These are phyloP conservation scores for Synanthedon vespiformis DNA, from an alignment of 2,888 invertebrate species.

Conservation along the genomic window DNA sequence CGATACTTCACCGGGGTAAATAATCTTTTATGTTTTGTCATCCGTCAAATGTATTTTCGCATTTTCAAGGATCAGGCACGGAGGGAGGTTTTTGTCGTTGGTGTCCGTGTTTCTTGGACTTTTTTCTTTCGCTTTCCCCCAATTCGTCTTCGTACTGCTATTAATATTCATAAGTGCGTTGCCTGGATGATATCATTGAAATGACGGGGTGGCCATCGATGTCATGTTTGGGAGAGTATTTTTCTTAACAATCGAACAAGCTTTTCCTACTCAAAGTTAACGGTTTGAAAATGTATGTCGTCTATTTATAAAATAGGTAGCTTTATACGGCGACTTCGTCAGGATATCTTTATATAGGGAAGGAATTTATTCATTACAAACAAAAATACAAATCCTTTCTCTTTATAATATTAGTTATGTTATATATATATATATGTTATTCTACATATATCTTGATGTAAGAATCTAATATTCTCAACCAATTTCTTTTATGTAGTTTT, in stretches of 20 bases:
- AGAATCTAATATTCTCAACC: too few relatives aligned
- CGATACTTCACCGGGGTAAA: conserved; percentile 19
- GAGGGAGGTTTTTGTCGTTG: conserved; percentile 45
- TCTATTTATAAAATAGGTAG: too few relatives aligned
- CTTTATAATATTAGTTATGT: too few relatives aligned
- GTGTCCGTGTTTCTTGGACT: conserved; percentile 33
- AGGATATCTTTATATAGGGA: too few relatives aligned
- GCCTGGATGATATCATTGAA: conserved; percentile 35
- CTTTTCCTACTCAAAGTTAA: too few relatives aligned
- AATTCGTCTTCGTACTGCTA: conserved; percentile 33
- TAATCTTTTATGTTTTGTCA: conserved; percentile 56
- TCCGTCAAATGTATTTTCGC: conserved; percentile 62
- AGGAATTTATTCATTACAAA: too few relatives aligned
- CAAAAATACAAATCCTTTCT: too few relatives aligned
- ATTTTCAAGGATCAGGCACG: conserved; percentile 5
- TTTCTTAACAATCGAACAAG: neutral
- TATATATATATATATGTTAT: too few relatives aligned
- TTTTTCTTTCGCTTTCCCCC: conserved; percentile 25
- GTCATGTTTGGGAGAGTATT: conserved; percentile 2
- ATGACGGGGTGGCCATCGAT: conserved; percentile 10
- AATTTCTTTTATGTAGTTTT: too few relatives aligned
- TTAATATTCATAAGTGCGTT: conserved; percentile 70
- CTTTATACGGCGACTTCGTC: too few relatives aligned
- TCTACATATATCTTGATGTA: too few relatives aligned
- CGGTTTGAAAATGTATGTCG: too few relatives aligned